These are phyloP conservation scores for Melanostoma mellinum DNA, from an alignment of 2,888 invertebrate species.

Conservation along the genomic window DNA sequence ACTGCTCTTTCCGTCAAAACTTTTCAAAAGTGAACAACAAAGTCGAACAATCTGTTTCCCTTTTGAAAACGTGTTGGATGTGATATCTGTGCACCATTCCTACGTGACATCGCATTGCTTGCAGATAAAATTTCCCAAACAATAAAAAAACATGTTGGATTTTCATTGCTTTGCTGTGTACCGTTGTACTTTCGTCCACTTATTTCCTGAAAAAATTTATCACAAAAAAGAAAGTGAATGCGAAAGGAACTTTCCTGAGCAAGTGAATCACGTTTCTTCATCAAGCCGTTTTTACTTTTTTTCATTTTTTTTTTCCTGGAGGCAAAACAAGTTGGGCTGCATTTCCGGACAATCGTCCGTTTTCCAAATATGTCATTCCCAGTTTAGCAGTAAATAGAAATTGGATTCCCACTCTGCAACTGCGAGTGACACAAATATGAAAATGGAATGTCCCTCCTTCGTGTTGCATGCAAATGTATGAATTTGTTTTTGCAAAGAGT, in stretches of 20 bases:
- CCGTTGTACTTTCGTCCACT: neutral
- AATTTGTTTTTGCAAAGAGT: slow-evolving; percentile 7
- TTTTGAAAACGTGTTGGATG: slow-evolving; percentile 23
- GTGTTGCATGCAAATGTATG: slow-evolving; percentile 21
- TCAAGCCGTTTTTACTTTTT: neutral
- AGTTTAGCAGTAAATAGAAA: neutral
- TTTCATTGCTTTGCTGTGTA: neutral
- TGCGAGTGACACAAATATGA: slow-evolving; percentile 33
- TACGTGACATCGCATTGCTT: slow-evolving; percentile 40
- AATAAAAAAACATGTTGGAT: neutral
- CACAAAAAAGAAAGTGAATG: neutral
- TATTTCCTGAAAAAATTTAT: neutral
- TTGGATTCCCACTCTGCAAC: neutral
- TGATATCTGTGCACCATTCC: slow-evolving; percentile 12
- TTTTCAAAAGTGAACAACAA: slow-evolving; percentile 2
- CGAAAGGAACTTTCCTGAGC: neutral
- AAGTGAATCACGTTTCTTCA: neutral
- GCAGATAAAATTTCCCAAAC: slow-evolving; percentile 2
- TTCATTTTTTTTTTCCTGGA: too few species aligned
- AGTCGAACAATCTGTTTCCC: slow-evolving; percentile 7
- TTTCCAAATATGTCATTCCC: neutral
- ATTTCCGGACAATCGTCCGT: neutral
- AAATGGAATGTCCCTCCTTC: slow-evolving; percentile 21
- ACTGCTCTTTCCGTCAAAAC: neutral
- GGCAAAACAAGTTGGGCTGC: neutral